phyloP scores from a whole-genome alignment of 2,113 vertebrate species.

The Macrotis lagotis region DNA sequence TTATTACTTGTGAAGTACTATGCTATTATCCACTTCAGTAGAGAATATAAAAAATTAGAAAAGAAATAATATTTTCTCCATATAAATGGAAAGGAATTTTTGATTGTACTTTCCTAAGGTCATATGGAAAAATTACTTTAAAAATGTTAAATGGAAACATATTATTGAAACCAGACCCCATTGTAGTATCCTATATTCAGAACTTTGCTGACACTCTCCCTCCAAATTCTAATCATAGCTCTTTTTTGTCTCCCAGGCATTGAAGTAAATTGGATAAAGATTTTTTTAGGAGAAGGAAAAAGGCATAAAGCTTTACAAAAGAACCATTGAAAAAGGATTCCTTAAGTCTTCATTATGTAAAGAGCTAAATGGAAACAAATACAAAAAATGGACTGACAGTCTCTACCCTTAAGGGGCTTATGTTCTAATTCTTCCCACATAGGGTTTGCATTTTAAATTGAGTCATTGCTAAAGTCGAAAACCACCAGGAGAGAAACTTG shows the following conservation, averaged over 20 bases:
- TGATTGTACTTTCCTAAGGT: background rate
- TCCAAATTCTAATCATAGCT: background rate
- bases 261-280: background rate
- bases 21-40: background rate
- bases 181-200: background rate
- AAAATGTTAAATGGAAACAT: background rate
- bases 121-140: background rate
- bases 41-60: background rate
- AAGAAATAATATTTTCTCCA: background rate
- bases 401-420: background rate
- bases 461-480: background rate
- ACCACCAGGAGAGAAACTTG: background rate
- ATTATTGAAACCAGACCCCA: background rate
- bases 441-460: background rate
- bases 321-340: background rate
- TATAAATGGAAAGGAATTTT: background rate
- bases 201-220: background rate
- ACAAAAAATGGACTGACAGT: background rate
- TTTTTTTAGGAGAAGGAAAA: background rate
- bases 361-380: background rate
- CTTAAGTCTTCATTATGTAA: background rate
- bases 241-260: background rate
- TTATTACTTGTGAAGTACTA: background rate
- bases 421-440: background rate
- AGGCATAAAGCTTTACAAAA: background rate